phyloP scores from a whole-genome alignment of 2,113 vertebrate genomes.

The Bos javanicus region DNA sequence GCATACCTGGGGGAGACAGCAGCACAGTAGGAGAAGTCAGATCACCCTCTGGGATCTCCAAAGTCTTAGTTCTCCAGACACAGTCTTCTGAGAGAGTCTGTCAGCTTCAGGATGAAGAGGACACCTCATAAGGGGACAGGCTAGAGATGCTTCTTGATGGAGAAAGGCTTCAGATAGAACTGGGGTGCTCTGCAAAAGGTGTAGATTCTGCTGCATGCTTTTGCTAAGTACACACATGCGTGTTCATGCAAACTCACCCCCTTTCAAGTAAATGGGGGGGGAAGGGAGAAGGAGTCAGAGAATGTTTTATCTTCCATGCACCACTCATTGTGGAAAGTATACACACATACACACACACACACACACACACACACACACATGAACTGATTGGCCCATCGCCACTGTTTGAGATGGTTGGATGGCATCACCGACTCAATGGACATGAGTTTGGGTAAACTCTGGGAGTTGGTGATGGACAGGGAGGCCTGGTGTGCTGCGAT shows the following conservation, averaged over 20 bases:
- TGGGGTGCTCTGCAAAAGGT: fast-evolving
- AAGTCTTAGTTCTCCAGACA: too few relatives aligned
- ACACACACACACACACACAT: background rate
- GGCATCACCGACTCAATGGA: too few relatives aligned
- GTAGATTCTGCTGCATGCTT: background rate
- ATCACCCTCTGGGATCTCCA: fast-evolving
- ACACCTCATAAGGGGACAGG: background rate
- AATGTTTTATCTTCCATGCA: fast-evolving
- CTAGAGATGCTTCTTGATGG: fast-evolving
- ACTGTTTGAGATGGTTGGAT: too few relatives aligned
- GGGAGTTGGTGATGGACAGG: too few relatives aligned
- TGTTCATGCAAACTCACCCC: fast-evolving
- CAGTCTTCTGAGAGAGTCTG: fast-evolving
- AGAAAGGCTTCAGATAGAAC: background rate
- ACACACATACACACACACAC: too few relatives aligned
- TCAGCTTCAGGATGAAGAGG: background rate
- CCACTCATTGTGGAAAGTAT: background rate
- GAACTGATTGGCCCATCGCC: fast-evolving
- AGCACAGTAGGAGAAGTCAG: fast-evolving
- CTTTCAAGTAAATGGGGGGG: background rate
- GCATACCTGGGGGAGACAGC: fast-evolving
- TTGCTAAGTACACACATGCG: fast-evolving
- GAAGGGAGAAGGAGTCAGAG: fast-evolving
- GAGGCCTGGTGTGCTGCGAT: fast-evolving
- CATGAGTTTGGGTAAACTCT: too few relatives aligned